Conservation (phyloP, 2,888 invertebrate genomes). For the Pediacus dermestoides region DNA sequence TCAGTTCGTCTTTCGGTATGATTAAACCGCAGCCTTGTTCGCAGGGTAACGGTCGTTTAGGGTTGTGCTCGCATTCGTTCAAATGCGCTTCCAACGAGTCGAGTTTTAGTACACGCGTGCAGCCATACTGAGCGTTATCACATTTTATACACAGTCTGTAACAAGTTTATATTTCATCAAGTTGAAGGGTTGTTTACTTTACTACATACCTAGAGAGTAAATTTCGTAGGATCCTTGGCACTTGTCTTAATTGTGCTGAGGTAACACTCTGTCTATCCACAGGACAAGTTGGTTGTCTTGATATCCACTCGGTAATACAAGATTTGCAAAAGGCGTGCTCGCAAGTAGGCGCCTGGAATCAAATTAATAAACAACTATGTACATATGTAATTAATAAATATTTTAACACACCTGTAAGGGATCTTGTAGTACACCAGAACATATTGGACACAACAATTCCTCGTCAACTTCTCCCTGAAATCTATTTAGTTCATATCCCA, state of each 20-base stretch:
- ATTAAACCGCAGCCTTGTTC: constrained; percentile 92
- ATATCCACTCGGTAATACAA: constrained; percentile 94
- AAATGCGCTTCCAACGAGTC: constrained; percentile 82
- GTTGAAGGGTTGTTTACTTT: background rate
- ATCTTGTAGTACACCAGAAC: constrained; percentile 91
- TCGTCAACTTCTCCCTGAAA: constrained; percentile 96
- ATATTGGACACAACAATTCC: constrained; percentile 94
- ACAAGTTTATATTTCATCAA: constrained; percentile 23
- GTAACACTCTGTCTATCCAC: constrained; percentile 90
- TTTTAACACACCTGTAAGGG: constrained; percentile 75
- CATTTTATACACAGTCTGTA: constrained; percentile 81
- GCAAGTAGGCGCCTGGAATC: constrained; percentile 79
- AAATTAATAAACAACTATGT: constrained; percentile 26
- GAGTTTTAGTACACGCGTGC: constrained; percentile 78
- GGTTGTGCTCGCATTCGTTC: constrained; percentile 91
- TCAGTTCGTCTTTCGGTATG: constrained; percentile 91
- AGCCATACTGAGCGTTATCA: constrained; percentile 87
- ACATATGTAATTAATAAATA: too few relatives aligned
- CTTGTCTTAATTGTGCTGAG: constrained; percentile 83
- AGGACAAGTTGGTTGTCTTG: constrained; percentile 90
- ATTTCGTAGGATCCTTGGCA: constrained; percentile 90
- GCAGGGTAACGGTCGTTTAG: constrained; percentile 89
- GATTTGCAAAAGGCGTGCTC: constrained; percentile 94
- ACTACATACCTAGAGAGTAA: constrained; percentile 77
- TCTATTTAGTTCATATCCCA: constrained; percentile 93